Base-by-base conservation (phyloP, 1,140 invertebrate genomes). In the Conus betulinus region DNA sequence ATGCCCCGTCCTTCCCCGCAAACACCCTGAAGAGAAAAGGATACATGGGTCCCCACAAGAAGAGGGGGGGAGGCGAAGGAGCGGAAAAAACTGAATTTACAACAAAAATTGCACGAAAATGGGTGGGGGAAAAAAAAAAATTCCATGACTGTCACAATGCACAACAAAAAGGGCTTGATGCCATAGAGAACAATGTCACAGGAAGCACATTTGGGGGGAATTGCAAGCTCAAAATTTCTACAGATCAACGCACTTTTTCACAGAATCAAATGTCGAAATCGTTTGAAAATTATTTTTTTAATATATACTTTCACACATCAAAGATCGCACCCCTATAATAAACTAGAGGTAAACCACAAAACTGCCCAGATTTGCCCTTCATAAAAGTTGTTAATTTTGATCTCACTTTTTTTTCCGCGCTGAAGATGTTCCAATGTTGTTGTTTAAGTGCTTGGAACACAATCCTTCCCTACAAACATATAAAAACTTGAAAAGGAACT, bases 81-180 rank as follows among this genome's bases (percentile, higher is more conserved):
- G n/a, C n/a, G n/a, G n/a, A n/a, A n/a, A n/a, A 55, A 60, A 67
- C 60, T 85, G 27, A 85, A 74, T 51, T 60, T 25, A 71, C 5
- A 23, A 52, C n/a, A n/a, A n/a, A n/a, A n/a, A n/a, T n/a, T 74
- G 84, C 53, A 51, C n/a, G 63, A 52, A 85, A 67, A 85, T 74
- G 17, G n/a, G n/a, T n/a, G n/a, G n/a, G n/a, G n/a, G n/a, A n/a
- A n/a, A n/a, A n/a, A n/a, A n/a, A n/a, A n/a, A n/a, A 63, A 63
- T 63, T n/a, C n/a, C 57, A 63, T 39, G 57, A 60, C 57, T 15
- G 15, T 60, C 57, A 74, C 67, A 74, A 74, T 17, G 67, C 25
- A 78, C 25, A 78, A 10, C 10, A 78, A 4, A 74, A 25, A 74
- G 6, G 17, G n/a, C n/a, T 74, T 0, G 20, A 74, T n/a, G 71